Evolutionary conservation across 2,888 invertebrate species (phyloP), one percentile per base, ranked within the genome.

Genomic region (Drosophila fulvimacula): DNA sequence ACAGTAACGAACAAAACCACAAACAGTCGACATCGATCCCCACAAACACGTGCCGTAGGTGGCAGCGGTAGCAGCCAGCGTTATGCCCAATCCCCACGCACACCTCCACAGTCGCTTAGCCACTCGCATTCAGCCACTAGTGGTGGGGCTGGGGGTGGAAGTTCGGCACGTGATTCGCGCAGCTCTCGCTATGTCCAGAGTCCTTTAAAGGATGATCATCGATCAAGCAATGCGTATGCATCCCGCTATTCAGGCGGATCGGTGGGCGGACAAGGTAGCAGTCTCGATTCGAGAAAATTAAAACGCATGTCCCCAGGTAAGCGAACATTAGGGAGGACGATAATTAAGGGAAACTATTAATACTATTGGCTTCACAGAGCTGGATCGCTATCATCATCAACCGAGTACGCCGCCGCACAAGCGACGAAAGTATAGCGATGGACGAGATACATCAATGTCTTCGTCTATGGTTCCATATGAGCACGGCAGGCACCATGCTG

Each of bases 301-400:
- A 91, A 88, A 58, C 85, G 86, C 19, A 67, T 91, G 27, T 90
- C 92, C n/a, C 92, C 92, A 53, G 92, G 92, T 92, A 77, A 73
- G 75, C 65, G 5, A 24, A 42, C 10, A 10, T 13, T 1, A n/a
- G 3, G 6, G 17, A 19, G 3, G 4, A 1, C 5, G 0, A 17
- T 19, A 13, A 1, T 19, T 5, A 15, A 15, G 2, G 24, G n/a
- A 48, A 11, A 13, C 10, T 21, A 38, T 21, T 61, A 27, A 15
- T 48, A 15, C 6, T 46, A 9, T 27, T 10, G 34, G 30, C 57
- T 49, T 69, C 79, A 21, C 24, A 88, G 81, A 75, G 24, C 10
- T 82, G 76, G 92, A 92, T 68, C 91, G 92, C 5, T 92, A 92
- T 68, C 90, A 92, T 56, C 92, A 92, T 73, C 92, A 91, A 61